phyloP scores from a whole-genome alignment of 2,888 invertebrate genomes.

The Ormyrus rosae region DNA sequence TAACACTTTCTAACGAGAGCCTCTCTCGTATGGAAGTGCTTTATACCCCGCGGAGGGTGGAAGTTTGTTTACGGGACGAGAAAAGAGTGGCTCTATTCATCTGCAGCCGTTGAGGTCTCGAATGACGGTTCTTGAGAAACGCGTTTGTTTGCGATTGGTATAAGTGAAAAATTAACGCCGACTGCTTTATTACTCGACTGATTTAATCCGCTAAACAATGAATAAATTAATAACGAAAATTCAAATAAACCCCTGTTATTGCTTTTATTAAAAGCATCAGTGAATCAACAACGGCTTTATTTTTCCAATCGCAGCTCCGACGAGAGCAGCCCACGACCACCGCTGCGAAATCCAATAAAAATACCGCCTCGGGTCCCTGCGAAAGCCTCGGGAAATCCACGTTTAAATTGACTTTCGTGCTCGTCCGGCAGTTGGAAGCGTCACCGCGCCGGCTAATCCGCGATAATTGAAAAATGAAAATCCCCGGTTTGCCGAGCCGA shows the following conservation, averaged over 20 bases:
- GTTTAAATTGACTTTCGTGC: constrained; percentile 4
- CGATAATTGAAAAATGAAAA: constrained; percentile 41
- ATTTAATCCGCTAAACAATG: too few relatives aligned
- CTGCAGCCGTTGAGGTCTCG: too few relatives aligned
- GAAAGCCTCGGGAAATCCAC: neutral
- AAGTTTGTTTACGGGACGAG: neutral
- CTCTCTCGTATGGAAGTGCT: constrained; percentile 12
- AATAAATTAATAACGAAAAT: too few relatives aligned
- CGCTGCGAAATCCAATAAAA: neutral
- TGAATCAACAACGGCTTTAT: too few relatives aligned
- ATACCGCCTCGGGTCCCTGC: neutral
- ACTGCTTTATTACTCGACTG: too few relatives aligned
- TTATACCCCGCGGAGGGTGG: neutral
- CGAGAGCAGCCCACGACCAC: neutral
- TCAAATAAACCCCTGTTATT: too few relatives aligned
- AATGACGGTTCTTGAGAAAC: too few relatives aligned
- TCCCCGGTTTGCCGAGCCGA: constrained; percentile 14
- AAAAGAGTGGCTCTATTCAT: too few relatives aligned
- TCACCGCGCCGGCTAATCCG: neutral
- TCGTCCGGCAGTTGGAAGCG: neutral
- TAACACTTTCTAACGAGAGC: constrained; percentile 26
- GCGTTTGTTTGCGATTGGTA: too few relatives aligned
- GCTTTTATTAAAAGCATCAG: too few relatives aligned
- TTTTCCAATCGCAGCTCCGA: neutral
- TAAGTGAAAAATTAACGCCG: too few relatives aligned